Base-by-base conservation (phyloP, 2,888 invertebrate genomes). In the Apotomis betuletana region DNA sequence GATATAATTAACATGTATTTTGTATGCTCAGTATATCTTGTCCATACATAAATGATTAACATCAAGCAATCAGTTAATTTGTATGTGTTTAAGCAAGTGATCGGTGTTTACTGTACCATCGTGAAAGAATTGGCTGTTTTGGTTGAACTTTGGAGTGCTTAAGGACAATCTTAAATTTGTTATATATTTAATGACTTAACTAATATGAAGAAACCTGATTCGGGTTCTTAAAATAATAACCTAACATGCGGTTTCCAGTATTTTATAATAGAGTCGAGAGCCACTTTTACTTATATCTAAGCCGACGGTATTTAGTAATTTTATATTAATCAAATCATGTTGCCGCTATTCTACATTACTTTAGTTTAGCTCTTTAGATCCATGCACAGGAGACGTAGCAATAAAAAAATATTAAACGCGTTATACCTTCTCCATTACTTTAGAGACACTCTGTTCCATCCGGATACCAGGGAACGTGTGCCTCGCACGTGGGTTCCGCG, bases 401-500 rank as follows among this genome's bases (percentile, higher is more conserved):
- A 41, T 41, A 5, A 41, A 41, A 6, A 41, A 6, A 6, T 41
- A 6, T 41, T 41, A 41, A 49, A 49, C 3, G 49, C 15, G 5
- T 12, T 76, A 78, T 41, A 71, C 44, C 81, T 73, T 77, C 85
- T 87, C 88, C 74, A 85, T 64, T 27, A 52, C 74, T 86, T 86
- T 74, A 3, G 52, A 65, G 52, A 12, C 36, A 15, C 67, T 51
- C 83, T 81, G 67, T 71, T 38, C 57, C 46, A 78, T 83, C 81
- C 82, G 84, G 81, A 81, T 75, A 80, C 76, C 77, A 57, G 75
- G 74, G 81, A 86, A 84, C 87, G 90, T 89, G 90, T 89, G 90
- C 87, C 82, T 75, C 85, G 86, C 91, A 92, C 91, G 91, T 92
- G 91, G 71, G 89, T 86, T 83, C 84, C 80, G 83, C 76, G 84